phyloP scores from a whole-genome alignment of 2,888 invertebrate genomes.

The Protodeltote pygarga region DNA sequence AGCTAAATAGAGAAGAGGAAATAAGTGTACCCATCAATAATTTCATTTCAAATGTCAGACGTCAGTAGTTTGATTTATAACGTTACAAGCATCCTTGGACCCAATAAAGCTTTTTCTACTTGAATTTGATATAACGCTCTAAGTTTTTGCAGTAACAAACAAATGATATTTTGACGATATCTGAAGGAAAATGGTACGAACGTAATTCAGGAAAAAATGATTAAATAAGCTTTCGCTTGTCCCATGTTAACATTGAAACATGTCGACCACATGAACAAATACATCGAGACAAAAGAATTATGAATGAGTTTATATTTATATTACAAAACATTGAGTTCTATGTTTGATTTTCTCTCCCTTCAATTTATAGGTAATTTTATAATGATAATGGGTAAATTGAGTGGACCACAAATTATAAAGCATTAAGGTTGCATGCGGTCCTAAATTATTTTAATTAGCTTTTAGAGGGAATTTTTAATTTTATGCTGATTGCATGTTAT shows the following conservation, averaged over 20 bases:
- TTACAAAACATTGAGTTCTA: no score
- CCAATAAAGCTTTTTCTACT: constrained; percentile 37
- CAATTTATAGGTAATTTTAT: constrained; percentile 16
- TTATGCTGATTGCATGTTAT: neutral
- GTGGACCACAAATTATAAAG: constrained; percentile 20
- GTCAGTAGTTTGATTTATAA: constrained; percentile 48
- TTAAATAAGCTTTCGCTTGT: constrained; percentile 20
- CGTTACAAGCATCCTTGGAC: constrained; percentile 39
- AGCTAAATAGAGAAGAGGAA: constrained; percentile 5
- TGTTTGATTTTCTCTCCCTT: constrained; percentile 5
- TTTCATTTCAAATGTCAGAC: constrained; percentile 30
- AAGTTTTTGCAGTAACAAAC: constrained; percentile 36
- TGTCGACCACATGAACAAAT: no score
- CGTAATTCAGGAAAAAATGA: constrained; percentile 29
- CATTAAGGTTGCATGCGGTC: constrained; percentile 15
- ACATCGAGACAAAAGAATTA: constrained; percentile 30
- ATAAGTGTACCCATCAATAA: constrained; percentile 28
- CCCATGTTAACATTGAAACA: constrained; percentile 17
- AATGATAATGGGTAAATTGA: constrained; percentile 42
- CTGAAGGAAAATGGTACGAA: constrained; percentile 29
- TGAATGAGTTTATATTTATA: constrained; percentile 25
- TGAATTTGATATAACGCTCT: constrained; percentile 28
- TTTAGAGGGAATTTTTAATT: constrained; percentile 27
- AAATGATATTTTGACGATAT: constrained; percentile 30
- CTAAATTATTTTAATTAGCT: constrained; percentile 32